These are phyloP conservation scores for Zosterops hypoxanthus DNA, from an alignment of 2,113 vertebrate genomes.

Conservation along the genomic window DNA sequence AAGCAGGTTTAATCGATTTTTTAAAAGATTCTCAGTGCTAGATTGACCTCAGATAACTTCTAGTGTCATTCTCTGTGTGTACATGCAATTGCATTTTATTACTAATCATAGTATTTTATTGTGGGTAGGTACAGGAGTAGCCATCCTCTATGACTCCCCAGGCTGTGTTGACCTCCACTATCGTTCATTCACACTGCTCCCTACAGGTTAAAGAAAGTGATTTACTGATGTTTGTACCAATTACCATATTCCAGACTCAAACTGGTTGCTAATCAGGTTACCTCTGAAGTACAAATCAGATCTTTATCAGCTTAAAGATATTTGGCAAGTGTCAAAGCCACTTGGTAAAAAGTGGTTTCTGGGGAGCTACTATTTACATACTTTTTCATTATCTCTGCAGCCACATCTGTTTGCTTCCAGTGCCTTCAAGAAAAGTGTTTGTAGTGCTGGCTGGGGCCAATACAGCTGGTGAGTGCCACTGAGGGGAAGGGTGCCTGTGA, in stretches of 20 bases:
- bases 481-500: background rate
- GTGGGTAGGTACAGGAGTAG: background rate
- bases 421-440: conserved; percentile 49
- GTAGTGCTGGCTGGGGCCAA: conserved; percentile 45
- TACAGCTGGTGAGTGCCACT: conserved; percentile 17
- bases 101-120: background rate
- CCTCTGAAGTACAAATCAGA: conserved; percentile 80
- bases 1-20: background rate
- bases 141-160: background rate
- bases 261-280: conserved; percentile 71
- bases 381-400: conserved; percentile 15
- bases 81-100: background rate
- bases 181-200: conserved; percentile 60
- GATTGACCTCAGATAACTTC: background rate
- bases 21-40: background rate
- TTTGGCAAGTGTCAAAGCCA: conserved; percentile 70
- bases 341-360: conserved; percentile 34
- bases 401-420: conserved; percentile 61
- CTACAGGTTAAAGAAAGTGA: conserved; percentile 59
- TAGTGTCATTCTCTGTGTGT: background rate
- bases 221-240: conserved; percentile 65
- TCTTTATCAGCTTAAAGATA: conserved; percentile 46
- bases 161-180: conserved; percentile 22
- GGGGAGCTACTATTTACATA: conserved; percentile 54
- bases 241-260: conserved; percentile 75